phyloP scores from a whole-genome alignment of 1,140 invertebrate species.

The Lineus longissimus region DNA sequence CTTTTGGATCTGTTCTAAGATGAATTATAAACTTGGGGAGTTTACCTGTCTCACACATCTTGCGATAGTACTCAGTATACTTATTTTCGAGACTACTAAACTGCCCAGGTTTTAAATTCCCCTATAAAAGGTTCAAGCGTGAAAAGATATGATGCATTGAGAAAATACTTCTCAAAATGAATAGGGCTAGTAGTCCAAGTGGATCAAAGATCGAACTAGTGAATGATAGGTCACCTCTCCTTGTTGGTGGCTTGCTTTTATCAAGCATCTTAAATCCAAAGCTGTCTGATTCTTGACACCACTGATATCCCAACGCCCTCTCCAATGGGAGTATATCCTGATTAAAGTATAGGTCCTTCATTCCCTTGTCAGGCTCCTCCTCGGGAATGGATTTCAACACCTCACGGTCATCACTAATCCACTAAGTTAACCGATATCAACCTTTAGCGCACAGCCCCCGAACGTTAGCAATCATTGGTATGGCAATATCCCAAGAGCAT shows the following conservation, averaged over 20 bases:
- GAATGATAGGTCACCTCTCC: slow-evolving; percentile 10
- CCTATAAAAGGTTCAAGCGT: too few relatives aligned
- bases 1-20: too few relatives aligned
- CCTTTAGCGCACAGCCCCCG: slow-evolving; percentile 1
- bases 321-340: background rate
- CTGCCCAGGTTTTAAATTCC: too few relatives aligned
- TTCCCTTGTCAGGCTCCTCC: background rate
- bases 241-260: background rate
- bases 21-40: too few relatives aligned
- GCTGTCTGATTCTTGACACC: slow-evolving; percentile 6
- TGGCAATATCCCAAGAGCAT: background rate
- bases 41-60: too few relatives aligned
- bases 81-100: too few relatives aligned
- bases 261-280: background rate
- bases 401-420: slow-evolving; percentile 8
- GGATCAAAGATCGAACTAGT: slow-evolving; percentile 17
- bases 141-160: too few relatives aligned
- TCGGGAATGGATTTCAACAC: slow-evolving; percentile 11
- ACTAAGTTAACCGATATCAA: slow-evolving; percentile 15
- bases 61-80: too few relatives aligned
- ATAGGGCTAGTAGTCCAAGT: slow-evolving; percentile 15
- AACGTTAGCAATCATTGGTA: background rate
- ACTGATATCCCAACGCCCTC: slow-evolving; percentile 6
- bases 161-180: too few relatives aligned
- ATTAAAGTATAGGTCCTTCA: background rate